A percentile compares a stretch with the other conserved stretches of the same genome.
These are phyloP conservation scores for Drymonia ruficornis DNA, from an alignment of 2,888 invertebrate genomes.

Conservation along the genomic window DNA sequence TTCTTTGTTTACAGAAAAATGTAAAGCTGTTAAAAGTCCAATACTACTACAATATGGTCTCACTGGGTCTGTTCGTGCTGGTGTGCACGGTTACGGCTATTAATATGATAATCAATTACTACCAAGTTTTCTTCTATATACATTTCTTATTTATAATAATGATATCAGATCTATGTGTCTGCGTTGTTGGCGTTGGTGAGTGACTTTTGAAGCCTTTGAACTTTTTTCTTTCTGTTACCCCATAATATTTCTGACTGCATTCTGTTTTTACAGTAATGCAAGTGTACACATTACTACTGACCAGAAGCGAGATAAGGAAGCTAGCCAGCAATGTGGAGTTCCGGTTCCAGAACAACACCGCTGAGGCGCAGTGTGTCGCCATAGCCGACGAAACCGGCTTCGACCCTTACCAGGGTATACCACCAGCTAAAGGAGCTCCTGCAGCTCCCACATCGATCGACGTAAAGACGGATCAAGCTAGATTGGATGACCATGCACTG, in stretches of 20 bases:
- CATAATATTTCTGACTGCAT: no score
- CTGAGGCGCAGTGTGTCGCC: conserved; percentile 17
- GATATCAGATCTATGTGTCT: neutral
- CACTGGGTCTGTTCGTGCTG: neutral
- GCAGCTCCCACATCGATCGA: neutral
- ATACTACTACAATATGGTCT: conserved; percentile 6
- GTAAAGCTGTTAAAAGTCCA: conserved; percentile 7
- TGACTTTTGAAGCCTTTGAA: no score
- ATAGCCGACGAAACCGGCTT: no score
- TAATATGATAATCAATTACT: no score
- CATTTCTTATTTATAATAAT: no score
- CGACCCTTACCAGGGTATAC: no score
- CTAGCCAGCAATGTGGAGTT: conserved; percentile 20
- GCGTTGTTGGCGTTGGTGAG: no score
- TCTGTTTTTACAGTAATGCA: conserved; percentile 27
- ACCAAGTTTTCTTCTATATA: no score
- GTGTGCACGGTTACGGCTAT: no score
- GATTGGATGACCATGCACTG: no score
- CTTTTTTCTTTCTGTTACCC: no score
- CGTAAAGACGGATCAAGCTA: no score
- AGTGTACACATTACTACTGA: conserved; percentile 27
- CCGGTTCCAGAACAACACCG: conserved; percentile 26
- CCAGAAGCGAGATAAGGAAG: conserved; percentile 35
- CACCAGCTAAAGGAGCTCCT: neutral
- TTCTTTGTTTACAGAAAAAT: conserved; percentile 21